These are phyloP conservation scores for Aphis gossypii DNA, from an alignment of 1,140 invertebrate genomes.

Conservation along the genomic window DNA sequence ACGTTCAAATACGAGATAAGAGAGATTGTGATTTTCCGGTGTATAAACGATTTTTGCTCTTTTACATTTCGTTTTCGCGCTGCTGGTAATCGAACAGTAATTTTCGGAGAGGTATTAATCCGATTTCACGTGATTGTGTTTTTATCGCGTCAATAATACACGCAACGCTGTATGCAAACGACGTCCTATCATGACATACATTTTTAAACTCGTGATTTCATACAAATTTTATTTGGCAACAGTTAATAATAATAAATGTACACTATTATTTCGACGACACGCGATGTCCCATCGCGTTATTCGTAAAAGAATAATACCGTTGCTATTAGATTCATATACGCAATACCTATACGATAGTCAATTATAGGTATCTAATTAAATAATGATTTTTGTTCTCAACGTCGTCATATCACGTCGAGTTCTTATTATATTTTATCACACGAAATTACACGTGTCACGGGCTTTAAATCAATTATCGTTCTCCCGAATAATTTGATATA, in stretches of 20 bases:
- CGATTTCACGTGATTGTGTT: background rate
- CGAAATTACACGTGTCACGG: background rate
- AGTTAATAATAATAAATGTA: background rate
- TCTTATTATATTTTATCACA: conserved; percentile 15
- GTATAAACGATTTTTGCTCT: background rate
- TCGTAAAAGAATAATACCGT: background rate
- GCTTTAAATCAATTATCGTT: background rate
- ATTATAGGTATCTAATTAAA: background rate
- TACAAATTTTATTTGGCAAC: background rate
- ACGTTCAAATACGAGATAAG: too few relatives aligned
- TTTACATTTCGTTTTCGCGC: background rate
- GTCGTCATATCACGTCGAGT: background rate
- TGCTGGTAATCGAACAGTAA: background rate
- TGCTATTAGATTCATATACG: background rate
- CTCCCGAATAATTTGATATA: background rate
- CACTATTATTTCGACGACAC: background rate
- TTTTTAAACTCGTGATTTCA: background rate
- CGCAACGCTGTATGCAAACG: background rate
- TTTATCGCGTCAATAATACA: background rate
- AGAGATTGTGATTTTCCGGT: background rate
- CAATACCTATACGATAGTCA: background rate
- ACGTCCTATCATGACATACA: background rate
- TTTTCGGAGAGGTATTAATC: background rate
- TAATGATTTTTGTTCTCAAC: background rate
- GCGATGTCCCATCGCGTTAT: background rate